Conservation (phyloP, 2,888 invertebrate genomes). For the Cephus pygmeus region DNA sequence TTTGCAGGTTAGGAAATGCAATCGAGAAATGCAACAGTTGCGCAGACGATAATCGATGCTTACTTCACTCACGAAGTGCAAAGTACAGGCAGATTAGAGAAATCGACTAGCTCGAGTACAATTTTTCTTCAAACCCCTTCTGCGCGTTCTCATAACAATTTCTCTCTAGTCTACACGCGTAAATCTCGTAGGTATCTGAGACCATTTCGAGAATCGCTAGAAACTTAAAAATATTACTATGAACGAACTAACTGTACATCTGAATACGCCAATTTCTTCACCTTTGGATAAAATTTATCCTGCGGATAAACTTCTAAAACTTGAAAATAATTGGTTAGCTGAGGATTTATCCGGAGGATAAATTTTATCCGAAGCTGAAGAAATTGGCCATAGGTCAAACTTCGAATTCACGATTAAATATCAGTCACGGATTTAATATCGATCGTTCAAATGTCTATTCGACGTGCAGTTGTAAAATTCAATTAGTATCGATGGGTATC, state of each 20-base stretch:
- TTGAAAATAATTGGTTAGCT: too few species aligned
- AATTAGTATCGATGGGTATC: neutral
- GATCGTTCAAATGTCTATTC: neutral
- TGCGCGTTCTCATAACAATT: neutral
- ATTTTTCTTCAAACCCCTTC: neutral
- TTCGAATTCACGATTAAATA: neutral
- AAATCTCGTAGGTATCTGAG: neutral
- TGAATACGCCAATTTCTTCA: too few species aligned
- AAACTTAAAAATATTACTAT: neutral
- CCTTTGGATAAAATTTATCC: too few species aligned
- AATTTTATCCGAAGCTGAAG: too few species aligned
- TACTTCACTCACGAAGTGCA: neutral
- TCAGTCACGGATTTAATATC: neutral
- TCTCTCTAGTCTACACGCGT: neutral
- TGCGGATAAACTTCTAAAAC: too few species aligned
- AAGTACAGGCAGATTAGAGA: neutral
- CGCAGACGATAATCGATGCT: neutral
- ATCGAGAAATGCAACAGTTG: neutral
- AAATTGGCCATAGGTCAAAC: too few species aligned
- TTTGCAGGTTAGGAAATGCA: neutral
- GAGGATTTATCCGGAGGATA: too few species aligned
- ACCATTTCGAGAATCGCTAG: neutral
- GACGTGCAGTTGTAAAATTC: neutral
- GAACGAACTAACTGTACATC: neutral
- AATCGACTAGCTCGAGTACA: neutral